These are phyloP conservation scores for Rhamnusium bicolor DNA, from an alignment of 2,888 invertebrate genomes.

Conservation along the genomic window DNA sequence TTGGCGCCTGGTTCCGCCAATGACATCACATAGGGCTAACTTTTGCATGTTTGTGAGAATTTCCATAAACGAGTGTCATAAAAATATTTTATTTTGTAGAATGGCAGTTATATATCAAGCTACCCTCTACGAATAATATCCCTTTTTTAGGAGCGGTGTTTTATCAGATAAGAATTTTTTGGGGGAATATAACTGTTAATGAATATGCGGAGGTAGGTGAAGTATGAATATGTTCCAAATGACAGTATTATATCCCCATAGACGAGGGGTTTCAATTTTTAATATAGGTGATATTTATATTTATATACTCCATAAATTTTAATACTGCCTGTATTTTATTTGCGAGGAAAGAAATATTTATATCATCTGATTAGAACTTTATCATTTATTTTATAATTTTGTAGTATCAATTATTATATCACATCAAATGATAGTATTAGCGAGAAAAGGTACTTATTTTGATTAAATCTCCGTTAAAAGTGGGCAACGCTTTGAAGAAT, in stretches of 20 bases:
- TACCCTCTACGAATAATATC: slow-evolving; percentile 60
- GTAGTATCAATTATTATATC: too few relatives aligned
- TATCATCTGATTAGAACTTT: too few relatives aligned
- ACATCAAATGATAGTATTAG: too few relatives aligned
- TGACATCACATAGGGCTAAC: slow-evolving; percentile 24
- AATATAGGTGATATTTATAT: background rate
- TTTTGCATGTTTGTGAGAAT: slow-evolving; percentile 63
- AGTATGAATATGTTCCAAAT: slow-evolving; percentile 4
- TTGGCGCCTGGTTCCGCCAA: slow-evolving; percentile 25
- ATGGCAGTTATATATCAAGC: slow-evolving; percentile 65
- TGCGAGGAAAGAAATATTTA: too few relatives aligned
- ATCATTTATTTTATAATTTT: too few relatives aligned
- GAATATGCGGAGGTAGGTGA: slow-evolving; percentile 31
- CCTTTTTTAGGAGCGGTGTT: slow-evolving; percentile 58
- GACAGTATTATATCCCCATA: background rate
- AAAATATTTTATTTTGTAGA: slow-evolving; percentile 67
- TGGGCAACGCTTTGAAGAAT: too few relatives aligned
- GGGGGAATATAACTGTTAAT: slow-evolving; percentile 53
- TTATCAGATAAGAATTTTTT: slow-evolving; percentile 62
- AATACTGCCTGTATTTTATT: too few relatives aligned
- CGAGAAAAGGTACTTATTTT: too few relatives aligned
- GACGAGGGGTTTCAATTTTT: background rate
- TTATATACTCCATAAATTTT: too few relatives aligned
- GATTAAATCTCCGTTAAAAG: too few relatives aligned
- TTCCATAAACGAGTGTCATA: slow-evolving; percentile 66